These are phyloP conservation scores for Cochlearius cochlearius DNA, from an alignment of 2,113 vertebrate species.

Conservation along the genomic window DNA sequence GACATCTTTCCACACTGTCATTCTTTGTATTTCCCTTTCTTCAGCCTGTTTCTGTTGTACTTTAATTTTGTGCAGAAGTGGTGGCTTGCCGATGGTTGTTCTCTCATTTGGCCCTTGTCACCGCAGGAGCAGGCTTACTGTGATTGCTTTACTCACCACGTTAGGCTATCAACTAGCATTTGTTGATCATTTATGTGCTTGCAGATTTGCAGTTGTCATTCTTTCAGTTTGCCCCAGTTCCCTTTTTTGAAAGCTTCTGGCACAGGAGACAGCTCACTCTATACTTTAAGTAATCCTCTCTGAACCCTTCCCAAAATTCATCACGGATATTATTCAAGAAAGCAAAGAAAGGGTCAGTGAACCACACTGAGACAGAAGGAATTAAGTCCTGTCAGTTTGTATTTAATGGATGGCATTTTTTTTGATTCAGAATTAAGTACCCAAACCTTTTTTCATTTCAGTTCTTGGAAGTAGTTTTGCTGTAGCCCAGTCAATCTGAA, in stretches of 20 bases:
- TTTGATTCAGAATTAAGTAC: neutral
- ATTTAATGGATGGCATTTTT: conserved; percentile 5
- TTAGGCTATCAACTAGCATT: neutral
- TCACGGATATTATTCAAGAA: neutral
- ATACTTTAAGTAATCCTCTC: neutral
- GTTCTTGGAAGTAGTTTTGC: conserved; percentile 15
- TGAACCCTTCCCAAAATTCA: neutral
- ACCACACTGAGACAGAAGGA: neutral
- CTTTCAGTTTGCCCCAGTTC: neutral
- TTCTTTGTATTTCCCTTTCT: neutral
- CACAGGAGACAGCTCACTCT: neutral
- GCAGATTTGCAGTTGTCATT: neutral
- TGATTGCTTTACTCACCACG: neutral
- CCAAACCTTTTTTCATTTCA: neutral
- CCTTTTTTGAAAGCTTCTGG: neutral
- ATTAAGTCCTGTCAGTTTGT: conserved; percentile 16
- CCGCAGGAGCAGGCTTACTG: neutral
- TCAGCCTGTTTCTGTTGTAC: neutral
- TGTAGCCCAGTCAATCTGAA: conserved; percentile 23
- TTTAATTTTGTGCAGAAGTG: neutral
- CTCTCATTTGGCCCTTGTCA: neutral
- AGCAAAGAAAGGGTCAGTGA: neutral
- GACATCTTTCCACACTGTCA: neutral
- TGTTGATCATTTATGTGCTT: neutral
- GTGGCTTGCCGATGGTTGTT: neutral